Conservation (phyloP, 2,888 invertebrate genomes). For the Tachina fera region DNA sequence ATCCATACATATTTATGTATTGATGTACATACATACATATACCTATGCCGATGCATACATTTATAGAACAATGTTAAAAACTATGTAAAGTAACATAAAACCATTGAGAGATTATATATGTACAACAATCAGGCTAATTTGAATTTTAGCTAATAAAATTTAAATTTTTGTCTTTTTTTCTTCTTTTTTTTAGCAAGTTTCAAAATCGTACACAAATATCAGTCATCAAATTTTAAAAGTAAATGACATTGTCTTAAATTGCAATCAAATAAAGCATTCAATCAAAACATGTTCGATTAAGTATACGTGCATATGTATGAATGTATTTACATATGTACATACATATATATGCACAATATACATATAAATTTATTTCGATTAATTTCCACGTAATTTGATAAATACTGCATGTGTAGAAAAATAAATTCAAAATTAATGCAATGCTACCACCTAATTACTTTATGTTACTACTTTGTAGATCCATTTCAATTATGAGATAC, state of each 20-base stretch:
- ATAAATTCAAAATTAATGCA: conserved; percentile 10
- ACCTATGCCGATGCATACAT: not conserved
- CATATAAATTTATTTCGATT: conserved; percentile 20
- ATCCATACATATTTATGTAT: not conserved
- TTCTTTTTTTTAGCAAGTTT: conserved; percentile 39
- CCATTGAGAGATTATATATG: not conserved
- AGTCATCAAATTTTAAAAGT: conserved; percentile 46
- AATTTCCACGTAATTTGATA: conserved; percentile 32
- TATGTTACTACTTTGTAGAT: not conserved
- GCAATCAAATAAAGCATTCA: conserved; percentile 22
- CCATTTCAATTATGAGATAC: not conserved
- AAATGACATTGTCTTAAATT: conserved; percentile 54
- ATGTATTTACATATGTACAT: not conserved
- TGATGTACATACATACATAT: not conserved
- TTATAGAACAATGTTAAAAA: not conserved
- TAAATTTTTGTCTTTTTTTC: conserved; percentile 23
- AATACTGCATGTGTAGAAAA: conserved; percentile 22
- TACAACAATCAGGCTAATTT: conserved; percentile 18
- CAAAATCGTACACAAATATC: conserved; percentile 27
- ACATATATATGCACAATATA: not conserved
- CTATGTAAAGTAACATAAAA: not conserved
- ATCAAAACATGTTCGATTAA: not conserved
- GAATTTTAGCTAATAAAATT: conserved; percentile 18
- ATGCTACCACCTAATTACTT: conserved; percentile 20
- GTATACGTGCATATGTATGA: not conserved